Conservation (phyloP, 1,140 invertebrate species). For the Euura lappo region DNA sequence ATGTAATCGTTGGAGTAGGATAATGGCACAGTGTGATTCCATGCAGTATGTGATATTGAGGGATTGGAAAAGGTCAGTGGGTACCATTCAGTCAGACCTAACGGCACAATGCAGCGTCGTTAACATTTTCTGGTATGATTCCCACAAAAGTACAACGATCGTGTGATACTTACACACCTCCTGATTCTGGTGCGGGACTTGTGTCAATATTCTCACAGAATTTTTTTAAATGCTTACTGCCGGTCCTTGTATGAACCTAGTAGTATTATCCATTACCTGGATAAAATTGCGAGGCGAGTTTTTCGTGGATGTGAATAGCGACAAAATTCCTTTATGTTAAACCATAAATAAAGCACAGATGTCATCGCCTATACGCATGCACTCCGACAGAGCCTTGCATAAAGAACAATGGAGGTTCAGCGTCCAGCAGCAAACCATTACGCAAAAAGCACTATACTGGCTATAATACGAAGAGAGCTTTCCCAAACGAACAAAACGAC, state of each 20-base stretch:
- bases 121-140: conserved; percentile 12
- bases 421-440: not conserved
- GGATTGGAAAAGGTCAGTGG: not conserved
- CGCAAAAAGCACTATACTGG: not conserved
- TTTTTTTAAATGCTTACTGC: not conserved
- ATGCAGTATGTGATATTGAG: not conserved
- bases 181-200: not conserved
- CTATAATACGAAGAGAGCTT: not conserved
- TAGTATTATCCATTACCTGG: too few relatives aligned
- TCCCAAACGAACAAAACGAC: conserved; percentile 27
- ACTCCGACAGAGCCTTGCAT: not conserved
- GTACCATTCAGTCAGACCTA: not conserved
- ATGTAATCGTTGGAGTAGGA: not conserved
- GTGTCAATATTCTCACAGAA: not conserved
- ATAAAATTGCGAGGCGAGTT: too few relatives aligned
- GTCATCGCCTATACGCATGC: not conserved
- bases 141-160: not conserved
- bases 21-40: not conserved
- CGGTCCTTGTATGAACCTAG: not conserved
- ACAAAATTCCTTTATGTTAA: not conserved
- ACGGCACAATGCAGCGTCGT: not conserved
- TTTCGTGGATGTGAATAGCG: not conserved
- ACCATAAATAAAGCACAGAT: not conserved
- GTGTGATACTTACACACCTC: not conserved
- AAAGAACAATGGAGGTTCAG: not conserved